These are phyloP conservation scores for Tigriopus japonicus DNA, from an alignment of 1,140 invertebrate genomes.

Conservation along the genomic window DNA sequence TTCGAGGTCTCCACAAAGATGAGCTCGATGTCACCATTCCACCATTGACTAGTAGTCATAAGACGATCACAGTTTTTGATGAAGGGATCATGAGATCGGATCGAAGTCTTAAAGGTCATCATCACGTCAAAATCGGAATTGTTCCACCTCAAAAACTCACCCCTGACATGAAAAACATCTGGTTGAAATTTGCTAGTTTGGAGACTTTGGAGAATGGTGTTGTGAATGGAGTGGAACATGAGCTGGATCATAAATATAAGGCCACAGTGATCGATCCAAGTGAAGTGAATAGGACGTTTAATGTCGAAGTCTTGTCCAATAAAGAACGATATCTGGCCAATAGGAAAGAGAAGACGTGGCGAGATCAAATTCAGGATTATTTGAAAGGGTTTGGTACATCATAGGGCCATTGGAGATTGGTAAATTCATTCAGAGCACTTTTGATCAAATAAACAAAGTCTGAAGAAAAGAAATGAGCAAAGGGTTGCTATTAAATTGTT, in stretches of 20 bases:
- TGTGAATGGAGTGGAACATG: slow-evolving; percentile 2
- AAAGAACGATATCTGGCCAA: no score
- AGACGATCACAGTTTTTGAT: neutral
- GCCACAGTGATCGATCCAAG: neutral
- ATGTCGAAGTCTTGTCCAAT: neutral
- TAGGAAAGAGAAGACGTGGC: no score
- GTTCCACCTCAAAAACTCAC: neutral
- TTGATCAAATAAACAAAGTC: no score
- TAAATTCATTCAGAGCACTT: no score
- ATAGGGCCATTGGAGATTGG: no score
- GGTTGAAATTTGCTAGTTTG: neutral
- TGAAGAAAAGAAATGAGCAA: no score
- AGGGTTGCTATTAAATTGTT: no score
- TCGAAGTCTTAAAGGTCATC: neutral
- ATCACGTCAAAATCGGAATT: neutral
- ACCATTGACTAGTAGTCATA: neutral
- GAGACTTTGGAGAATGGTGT: neutral
- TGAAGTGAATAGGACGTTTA: neutral
- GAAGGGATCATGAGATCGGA: neutral
- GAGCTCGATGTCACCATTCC: neutral
- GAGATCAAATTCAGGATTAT: no score
- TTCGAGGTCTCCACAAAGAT: neutral
- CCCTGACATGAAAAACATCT: neutral
- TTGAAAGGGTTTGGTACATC: no score
- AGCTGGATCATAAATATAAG: neutral